Evolutionary conservation across 2,113 vertebrate genomes (phyloP).

Genomic region (Alces alces): DNA sequence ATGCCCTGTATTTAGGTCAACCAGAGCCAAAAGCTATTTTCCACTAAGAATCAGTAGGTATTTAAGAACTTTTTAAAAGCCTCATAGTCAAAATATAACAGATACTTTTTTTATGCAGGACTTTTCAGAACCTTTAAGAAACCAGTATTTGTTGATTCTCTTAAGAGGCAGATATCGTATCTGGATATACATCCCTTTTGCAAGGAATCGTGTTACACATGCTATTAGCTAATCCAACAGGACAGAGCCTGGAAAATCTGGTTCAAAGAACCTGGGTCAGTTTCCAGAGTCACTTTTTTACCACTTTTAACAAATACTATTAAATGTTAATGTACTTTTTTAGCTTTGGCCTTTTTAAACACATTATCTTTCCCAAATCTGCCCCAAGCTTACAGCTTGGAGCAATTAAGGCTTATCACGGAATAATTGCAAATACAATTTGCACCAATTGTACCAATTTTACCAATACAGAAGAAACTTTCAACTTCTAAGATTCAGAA

Average conservation of each 20-base stretch:
- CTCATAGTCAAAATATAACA: neutral
- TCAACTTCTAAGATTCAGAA: constrained; percentile 19
- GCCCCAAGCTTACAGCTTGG: neutral
- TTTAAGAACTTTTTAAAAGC: neutral
- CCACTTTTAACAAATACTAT: neutral
- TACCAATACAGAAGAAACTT: neutral
- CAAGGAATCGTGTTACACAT: neutral
- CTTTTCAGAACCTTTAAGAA: neutral
- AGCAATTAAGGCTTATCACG: neutral
- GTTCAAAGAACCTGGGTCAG: neutral
- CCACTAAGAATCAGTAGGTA: neutral
- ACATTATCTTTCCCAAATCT: neutral
- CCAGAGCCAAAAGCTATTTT: neutral
- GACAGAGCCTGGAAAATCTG: neutral
- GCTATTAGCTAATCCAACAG: neutral
- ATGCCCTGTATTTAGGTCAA: neutral
- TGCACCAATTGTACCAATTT: no score
- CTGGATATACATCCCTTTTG: neutral
- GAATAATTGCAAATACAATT: neutral
- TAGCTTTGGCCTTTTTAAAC: constrained; percentile 23
- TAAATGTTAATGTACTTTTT: neutral
- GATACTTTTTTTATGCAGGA: neutral
- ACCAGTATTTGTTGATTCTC: neutral
- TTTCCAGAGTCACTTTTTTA: constrained; percentile 7
- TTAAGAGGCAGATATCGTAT: neutral